Evolutionary conservation across 2,888 invertebrate genomes (phyloP), one percentile per base, ranked within the genome.

Genomic region (Spialia ferax): DNA sequence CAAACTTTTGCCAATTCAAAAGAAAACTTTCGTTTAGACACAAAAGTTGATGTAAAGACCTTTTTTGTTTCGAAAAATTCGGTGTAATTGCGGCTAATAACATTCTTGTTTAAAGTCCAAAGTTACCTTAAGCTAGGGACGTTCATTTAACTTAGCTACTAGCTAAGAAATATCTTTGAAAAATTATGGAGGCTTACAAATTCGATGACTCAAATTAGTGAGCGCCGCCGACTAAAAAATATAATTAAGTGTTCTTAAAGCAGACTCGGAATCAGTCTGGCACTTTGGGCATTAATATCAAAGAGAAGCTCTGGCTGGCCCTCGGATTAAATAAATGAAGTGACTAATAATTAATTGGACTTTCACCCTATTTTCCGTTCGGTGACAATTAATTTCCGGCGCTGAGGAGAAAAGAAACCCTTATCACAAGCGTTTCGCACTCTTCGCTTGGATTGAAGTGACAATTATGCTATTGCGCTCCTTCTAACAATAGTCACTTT

Each of bases 271-370:
- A 89, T 88, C 85, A 86, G 81, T 81, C 82, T 79, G 85, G 82
- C 87, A 87, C 84, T 85, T 82, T 77, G 83, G 83, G 81, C 89
- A 88, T 89, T 89, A 90, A 90, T 90, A 88, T 89, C 80, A 83
- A 82, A 88, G 89, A 87, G 88, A 91, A 85, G 84, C 82, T 77
- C 79, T 76, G 81, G 82, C 83, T 84, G 81, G 82, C 83, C 84
- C 81, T 81, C 81, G 89, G 88, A 90, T 92, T 92, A 92, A 91
- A 93, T 92, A 92, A 92, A 92, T 93, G 92, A 92, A 93, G 89
- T 93, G 90, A 88, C 89, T 90, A 91, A 91, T 93, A 93, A 93
- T 93, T 92, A 93, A 93, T 93, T 92, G 92, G 90, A 92, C 86
- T 93, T 92, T 91, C 88, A 86, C 92, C 93, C 93, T 89, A 92